Evolutionary conservation across 2,113 vertebrate species (phyloP).

Genomic region (Stigmatopora argus): DNA sequence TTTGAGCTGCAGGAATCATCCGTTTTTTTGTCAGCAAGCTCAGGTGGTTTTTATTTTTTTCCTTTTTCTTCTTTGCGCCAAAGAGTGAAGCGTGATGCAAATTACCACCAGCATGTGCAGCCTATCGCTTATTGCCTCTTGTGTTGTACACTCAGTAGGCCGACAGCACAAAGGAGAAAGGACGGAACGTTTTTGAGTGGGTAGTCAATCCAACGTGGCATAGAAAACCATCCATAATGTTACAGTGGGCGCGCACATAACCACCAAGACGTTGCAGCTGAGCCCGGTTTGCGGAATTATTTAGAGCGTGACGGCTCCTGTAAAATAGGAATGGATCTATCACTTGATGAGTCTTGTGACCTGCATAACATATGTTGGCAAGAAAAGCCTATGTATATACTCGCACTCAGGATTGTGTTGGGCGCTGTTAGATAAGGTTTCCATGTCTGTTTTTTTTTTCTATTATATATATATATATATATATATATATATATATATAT

Average conservation of each 20-base stretch:
- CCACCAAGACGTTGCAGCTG: conserved; percentile 22
- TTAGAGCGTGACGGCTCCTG: conserved; percentile 5
- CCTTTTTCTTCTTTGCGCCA: conserved; percentile 19
- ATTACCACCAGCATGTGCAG: conserved; percentile 32
- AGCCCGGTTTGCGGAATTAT: conserved; percentile 3
- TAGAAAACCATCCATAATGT: conserved; percentile 42
- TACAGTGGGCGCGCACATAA: conserved; percentile 25
- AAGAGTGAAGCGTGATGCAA: conserved; percentile 33
- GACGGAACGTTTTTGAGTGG: conserved; percentile 49
- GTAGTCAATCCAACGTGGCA: conserved; percentile 35
- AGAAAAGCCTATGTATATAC: conserved; percentile 11
- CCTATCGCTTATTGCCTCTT: conserved; percentile 10
- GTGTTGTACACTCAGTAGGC: conserved; percentile 36
- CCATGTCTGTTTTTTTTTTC: not conserved
- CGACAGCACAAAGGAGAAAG: conserved; percentile 40
- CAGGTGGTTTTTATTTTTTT: not conserved
- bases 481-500: too few relatives aligned
- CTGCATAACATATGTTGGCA: not conserved
- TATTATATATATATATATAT: not conserved
- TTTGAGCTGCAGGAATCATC: conserved; percentile 9
- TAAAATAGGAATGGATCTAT: conserved; percentile 1
- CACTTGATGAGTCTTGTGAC: not conserved
- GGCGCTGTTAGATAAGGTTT: not conserved
- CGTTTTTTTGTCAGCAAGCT: conserved; percentile 2
- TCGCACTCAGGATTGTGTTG: not conserved